Percentiles rank a stretch among this genome's conserved stretches.
phyloP scores from a whole-genome alignment of 2,888 invertebrate species.

The Ecliptopera silaceata region DNA sequence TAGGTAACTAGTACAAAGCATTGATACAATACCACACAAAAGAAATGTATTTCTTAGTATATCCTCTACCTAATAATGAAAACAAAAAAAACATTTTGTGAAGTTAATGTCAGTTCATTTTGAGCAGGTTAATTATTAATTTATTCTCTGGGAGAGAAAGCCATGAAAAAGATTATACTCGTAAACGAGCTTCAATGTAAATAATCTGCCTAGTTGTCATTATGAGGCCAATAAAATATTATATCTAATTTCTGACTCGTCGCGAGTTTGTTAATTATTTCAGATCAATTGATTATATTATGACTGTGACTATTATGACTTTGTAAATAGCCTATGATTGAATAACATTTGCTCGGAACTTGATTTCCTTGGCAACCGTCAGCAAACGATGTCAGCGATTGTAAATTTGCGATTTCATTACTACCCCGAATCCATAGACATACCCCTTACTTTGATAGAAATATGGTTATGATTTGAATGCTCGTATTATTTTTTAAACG shows the following conservation, averaged over 20 bases:
- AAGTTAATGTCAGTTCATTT: neutral
- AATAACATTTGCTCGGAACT: neutral
- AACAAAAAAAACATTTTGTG: neutral
- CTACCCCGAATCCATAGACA: no score
- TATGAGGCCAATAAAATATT: conserved; percentile 18
- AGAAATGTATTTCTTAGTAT: no score
- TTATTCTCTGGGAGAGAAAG: conserved; percentile 25
- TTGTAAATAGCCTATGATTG: conserved; percentile 9
- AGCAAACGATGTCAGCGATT: no score
- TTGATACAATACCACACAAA: no score
- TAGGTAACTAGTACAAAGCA: no score
- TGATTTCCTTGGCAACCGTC: no score
- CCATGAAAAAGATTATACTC: conserved; percentile 41
- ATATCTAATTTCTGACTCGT: conserved; percentile 16
- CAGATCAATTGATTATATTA: conserved; percentile 21
- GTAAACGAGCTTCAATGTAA: conserved; percentile 14
- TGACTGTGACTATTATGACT: conserved; percentile 11
- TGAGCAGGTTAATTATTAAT: neutral
- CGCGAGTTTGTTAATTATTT: conserved; percentile 20
- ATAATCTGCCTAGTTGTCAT: conserved; percentile 14
- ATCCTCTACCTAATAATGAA: no score
- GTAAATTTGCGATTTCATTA: no score
- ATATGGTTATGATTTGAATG: no score
- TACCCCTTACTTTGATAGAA: no score
- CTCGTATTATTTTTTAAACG: no score